A percentile compares a stretch with the other conserved stretches of the same genome.
Conservation (phyloP, 2,113 vertebrate species). For the Oryctolagus cuniculus region mOryCun1.1 NC_091439.1:71542001-71542500, state of each 20-base stretch:
- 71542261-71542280: constrained; percentile 90
- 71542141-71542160: constrained; percentile 88
- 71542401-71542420: constrained; percentile 96
- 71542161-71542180: constrained; percentile 88
- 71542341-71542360: constrained; percentile 96
- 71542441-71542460: constrained; percentile 98
- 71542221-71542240: constrained; percentile 90
- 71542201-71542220: constrained; percentile 88
- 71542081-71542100: constrained; percentile 47
- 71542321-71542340: constrained; percentile 91
- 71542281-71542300: constrained; percentile 90
- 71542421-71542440: constrained; percentile 91
- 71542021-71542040: constrained; percentile 51
- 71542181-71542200: constrained; percentile 87
- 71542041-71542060: constrained; percentile 53
- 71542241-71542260: constrained; percentile 88
- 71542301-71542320: constrained; percentile 91
- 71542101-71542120: constrained; percentile 80
- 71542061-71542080: constrained; percentile 59
- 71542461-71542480: constrained; percentile 92
- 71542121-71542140: constrained; percentile 71
- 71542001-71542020: neutral
- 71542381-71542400: constrained; percentile 97
- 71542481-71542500: constrained; percentile 91
- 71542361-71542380: constrained; percentile 98